These are phyloP conservation scores for Coelinius sp. DNA, from an alignment of 2,888 invertebrate species.

Conservation along the genomic window DNA sequence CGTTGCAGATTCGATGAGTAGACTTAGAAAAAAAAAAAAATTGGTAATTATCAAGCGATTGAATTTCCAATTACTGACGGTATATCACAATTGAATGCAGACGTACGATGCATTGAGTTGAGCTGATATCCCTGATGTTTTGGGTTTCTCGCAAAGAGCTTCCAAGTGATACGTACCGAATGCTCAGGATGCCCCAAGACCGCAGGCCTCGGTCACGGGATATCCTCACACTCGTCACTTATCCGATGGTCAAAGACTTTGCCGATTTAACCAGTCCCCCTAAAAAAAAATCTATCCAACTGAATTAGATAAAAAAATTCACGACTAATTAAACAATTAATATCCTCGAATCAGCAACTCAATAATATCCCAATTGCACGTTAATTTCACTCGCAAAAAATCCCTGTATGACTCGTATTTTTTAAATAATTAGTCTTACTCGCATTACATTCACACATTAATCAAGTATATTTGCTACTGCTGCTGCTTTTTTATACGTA, in stretches of 20 bases:
- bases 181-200: constrained; percentile 63
- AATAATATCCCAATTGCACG: constrained; percentile 59
- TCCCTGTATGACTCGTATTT: constrained; percentile 63
- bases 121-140: background rate
- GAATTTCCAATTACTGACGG: constrained; percentile 2
- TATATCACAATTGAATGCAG: constrained; percentile 49
- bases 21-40: background rate
- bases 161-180: constrained; percentile 49
- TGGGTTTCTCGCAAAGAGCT: constrained; percentile 21
- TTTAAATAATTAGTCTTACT: constrained; percentile 52
- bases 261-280: too few species aligned
- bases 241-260: constrained; percentile 15
- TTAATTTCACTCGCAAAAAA: constrained; percentile 58
- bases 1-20: constrained; percentile 33
- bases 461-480: constrained; percentile 48
- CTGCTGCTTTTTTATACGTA: constrained; percentile 47
- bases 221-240: constrained; percentile 24
- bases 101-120: constrained; percentile 59
- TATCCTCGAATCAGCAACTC: constrained; percentile 34
- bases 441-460: constrained; percentile 37
- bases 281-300: constrained; percentile 12
- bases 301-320: too few species aligned
- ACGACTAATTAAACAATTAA: constrained; percentile 1
- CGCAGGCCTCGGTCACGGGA: constrained; percentile 64
- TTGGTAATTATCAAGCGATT: constrained; percentile 18